phyloP scores from a whole-genome alignment of 2,888 invertebrate species.

The Parnassius apollo region DNA sequence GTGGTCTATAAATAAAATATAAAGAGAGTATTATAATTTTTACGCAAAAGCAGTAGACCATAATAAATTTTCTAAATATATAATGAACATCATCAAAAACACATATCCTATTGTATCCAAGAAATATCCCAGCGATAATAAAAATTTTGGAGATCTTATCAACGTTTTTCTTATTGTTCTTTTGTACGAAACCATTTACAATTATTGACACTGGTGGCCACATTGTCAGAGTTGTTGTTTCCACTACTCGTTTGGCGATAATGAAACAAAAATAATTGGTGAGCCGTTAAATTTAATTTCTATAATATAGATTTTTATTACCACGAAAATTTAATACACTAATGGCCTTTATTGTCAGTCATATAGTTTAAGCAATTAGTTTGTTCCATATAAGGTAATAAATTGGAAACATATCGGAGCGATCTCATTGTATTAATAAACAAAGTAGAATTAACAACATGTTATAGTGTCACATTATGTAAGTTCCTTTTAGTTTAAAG shows the following conservation, averaged over 20 bases:
- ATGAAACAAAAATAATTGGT: too few species aligned
- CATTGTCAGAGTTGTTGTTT: background rate
- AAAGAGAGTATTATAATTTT: background rate
- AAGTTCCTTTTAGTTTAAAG: too few species aligned
- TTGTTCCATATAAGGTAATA: too few species aligned
- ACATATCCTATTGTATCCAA: constrained; percentile 6
- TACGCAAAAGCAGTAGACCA: constrained; percentile 1
- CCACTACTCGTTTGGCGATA: too few species aligned
- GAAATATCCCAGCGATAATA: constrained; percentile 1
- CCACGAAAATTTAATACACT: background rate
- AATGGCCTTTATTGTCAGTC: background rate
- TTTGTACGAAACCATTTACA: background rate
- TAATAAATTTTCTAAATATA: background rate
- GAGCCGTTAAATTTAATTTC: too few species aligned
- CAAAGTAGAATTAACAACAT: too few species aligned
- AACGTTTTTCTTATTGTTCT: background rate
- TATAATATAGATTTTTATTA: background rate
- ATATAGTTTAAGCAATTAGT: too few species aligned
- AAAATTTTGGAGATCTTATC: background rate
- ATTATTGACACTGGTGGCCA: background rate
- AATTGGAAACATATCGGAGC: too few species aligned
- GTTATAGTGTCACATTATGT: too few species aligned
- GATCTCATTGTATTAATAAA: too few species aligned
- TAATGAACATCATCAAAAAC: constrained; percentile 2
- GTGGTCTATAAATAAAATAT: background rate